Percentiles rank a stretch among this genome's conserved stretches.
Conservation (phyloP, 2,113 vertebrate species). For the Boulengeromyrus knoepffleri region DNA sequence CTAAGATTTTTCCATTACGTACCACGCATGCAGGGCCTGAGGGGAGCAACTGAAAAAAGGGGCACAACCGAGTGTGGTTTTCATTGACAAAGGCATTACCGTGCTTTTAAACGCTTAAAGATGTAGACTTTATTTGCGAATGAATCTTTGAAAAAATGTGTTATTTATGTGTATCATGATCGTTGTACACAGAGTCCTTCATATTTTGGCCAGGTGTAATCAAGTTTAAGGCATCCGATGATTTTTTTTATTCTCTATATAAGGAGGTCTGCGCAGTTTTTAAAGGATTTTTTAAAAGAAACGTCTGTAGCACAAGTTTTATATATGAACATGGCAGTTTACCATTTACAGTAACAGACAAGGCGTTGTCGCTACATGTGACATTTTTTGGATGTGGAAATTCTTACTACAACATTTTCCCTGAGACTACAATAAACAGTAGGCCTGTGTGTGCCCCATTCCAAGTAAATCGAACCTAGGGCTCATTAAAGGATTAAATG, state of each 20-base stretch:
- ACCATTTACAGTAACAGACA: neutral
- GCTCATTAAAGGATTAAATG: neutral
- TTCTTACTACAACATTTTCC: neutral
- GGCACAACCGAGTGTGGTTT: conserved; percentile 27
- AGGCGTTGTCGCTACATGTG: neutral
- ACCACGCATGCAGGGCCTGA: conserved; percentile 38
- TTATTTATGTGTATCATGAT: neutral
- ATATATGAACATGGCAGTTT: neutral
- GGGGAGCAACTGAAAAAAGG: conserved; percentile 23
- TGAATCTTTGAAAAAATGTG: neutral
- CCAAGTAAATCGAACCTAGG: neutral
- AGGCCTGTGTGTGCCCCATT: neutral
- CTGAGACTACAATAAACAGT: neutral
- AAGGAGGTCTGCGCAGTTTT: neutral
- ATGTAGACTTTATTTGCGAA: conserved; percentile 21
- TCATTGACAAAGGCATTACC: conserved; percentile 31
- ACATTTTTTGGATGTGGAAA: neutral
- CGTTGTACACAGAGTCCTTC: neutral
- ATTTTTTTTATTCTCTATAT: neutral
- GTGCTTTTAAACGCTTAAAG: conserved; percentile 27
- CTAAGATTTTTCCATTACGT: conserved; percentile 63
- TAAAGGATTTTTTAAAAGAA: neutral
- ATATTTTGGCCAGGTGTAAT: neutral
- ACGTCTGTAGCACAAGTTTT: neutral
- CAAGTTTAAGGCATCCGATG: neutral